These are phyloP conservation scores for Drosophila niveifrons DNA, from an alignment of 2,888 invertebrate species.

Conservation along the genomic window DNA sequence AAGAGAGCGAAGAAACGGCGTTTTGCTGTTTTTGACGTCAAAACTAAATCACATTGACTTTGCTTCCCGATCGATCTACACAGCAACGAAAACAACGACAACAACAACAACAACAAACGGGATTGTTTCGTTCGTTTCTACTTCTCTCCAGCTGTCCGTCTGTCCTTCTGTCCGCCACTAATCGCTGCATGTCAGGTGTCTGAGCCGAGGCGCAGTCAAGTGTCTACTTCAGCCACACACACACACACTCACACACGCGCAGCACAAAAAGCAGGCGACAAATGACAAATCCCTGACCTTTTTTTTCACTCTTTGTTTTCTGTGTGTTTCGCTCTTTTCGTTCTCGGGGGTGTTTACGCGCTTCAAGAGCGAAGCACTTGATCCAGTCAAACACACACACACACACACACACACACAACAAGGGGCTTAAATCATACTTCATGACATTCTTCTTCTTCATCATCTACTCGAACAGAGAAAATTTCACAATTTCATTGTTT, in stretches of 20 bases:
- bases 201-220: conserved; percentile 59
- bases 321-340: neutral
- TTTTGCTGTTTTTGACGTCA: conserved; percentile 43
- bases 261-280: conserved; percentile 50
- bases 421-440: conserved; percentile 71
- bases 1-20: neutral
- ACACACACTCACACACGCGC: too few species aligned
- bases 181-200: conserved; percentile 59
- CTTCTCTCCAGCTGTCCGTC: neutral
- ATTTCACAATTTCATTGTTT: conserved; percentile 73
- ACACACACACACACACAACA: conserved; percentile 33
- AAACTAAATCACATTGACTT: conserved; percentile 66
- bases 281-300: conserved; percentile 54
- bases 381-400: conserved; percentile 51
- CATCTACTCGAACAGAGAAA: conserved; percentile 24
- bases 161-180: conserved; percentile 42
- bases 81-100: too few species aligned
- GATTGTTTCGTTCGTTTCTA: too few species aligned
- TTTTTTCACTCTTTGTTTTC: neutral
- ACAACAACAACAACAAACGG: too few species aligned
- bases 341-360: conserved; percentile 46
- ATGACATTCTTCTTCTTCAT: conserved; percentile 44
- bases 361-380: conserved; percentile 43
- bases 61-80: conserved; percentile 7
- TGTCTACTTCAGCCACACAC: conserved; percentile 29